Evolutionary conservation across 2,888 invertebrate genomes (phyloP).

Genomic region (Drosophila vallismaia): DNA sequence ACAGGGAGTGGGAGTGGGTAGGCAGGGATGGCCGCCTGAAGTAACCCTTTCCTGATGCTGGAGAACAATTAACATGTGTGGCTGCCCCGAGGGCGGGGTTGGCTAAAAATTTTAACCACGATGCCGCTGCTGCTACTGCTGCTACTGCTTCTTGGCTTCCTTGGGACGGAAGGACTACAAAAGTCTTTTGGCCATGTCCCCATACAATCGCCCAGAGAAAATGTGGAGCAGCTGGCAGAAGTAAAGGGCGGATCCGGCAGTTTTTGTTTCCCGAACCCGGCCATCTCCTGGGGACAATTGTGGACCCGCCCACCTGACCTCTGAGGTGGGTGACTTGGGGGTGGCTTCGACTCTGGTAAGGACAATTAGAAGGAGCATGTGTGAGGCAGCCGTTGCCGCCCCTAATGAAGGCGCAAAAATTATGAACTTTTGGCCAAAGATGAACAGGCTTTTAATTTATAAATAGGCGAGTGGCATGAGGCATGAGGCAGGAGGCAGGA

Average conservation of each 20-base stretch:
- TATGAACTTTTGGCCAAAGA: constrained; percentile 73
- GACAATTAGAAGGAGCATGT: constrained; percentile 62
- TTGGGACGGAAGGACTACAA: constrained; percentile 27
- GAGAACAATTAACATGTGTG: constrained; percentile 60
- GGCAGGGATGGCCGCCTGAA: constrained; percentile 30
- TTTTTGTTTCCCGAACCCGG: constrained; percentile 5
- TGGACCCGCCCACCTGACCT: constrained; percentile 11
- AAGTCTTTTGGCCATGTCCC: constrained; percentile 18
- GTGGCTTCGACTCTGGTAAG: constrained; percentile 43
- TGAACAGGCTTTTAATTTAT: constrained; percentile 78
- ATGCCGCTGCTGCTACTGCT: constrained; percentile 5
- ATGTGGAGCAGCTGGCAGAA: constrained; percentile 29
- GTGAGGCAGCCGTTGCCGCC: constrained; percentile 19
- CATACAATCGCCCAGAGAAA: constrained; percentile 19
- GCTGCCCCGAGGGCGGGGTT: constrained; percentile 3
- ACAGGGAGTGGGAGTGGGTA: constrained; percentile 15
- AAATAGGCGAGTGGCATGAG: constrained; percentile 39
- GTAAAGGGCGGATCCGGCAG: constrained; percentile 20
- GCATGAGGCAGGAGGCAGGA: constrained; percentile 11
- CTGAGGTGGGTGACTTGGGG: neutral
- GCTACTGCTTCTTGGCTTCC: neutral
- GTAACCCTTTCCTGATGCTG: constrained; percentile 27
- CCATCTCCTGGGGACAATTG: constrained; percentile 22
- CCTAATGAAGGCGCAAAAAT: constrained; percentile 69
- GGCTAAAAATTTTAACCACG: constrained; percentile 24